phyloP scores from a whole-genome alignment of 37 sponge, comb jelly and placozoan species.

The Geodia barretti region DNA sequence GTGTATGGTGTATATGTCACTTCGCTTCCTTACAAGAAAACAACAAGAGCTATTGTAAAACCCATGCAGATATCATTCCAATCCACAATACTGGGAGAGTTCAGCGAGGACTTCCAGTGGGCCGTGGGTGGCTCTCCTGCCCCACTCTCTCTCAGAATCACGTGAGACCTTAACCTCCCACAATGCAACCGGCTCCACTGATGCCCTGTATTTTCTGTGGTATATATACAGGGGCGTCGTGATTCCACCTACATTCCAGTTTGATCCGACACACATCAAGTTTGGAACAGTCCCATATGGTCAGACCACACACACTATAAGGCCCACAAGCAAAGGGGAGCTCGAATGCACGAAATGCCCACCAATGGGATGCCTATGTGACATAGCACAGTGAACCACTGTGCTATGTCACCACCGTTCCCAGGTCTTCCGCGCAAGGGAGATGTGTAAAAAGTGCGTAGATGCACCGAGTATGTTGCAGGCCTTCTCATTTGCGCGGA shows the following conservation, averaged over 20 bases:
- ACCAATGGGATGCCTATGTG: no score
- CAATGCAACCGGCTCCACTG: neutral
- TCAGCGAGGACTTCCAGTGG: conserved; percentile 88
- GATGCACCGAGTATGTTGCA: no score
- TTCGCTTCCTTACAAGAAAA: conserved; percentile 12
- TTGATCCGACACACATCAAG: conserved; percentile 69
- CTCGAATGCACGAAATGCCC: no score
- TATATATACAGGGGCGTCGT: conserved; percentile 80
- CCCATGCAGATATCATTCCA: conserved; percentile 77
- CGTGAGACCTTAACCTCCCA: conserved; percentile 1
- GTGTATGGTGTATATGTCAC: no score
- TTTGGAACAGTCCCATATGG: conserved; percentile 92
- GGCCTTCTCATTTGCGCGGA: no score
- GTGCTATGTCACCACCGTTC: no score
- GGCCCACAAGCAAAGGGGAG: neutral
- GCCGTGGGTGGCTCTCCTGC: conserved; percentile 64
- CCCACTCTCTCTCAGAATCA: conserved; percentile 73
- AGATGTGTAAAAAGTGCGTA: no score
- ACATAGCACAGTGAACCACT: no score
- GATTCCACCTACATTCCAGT: conserved; percentile 96
- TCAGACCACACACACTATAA: conserved; percentile 11
- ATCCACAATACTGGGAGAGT: conserved; percentile 80
- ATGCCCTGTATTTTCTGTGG: no score
- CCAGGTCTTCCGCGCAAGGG: no score
- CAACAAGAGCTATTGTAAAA: neutral